Conservation (phyloP, 1,140 invertebrate species). For the Adelges cooleyi region DNA sequence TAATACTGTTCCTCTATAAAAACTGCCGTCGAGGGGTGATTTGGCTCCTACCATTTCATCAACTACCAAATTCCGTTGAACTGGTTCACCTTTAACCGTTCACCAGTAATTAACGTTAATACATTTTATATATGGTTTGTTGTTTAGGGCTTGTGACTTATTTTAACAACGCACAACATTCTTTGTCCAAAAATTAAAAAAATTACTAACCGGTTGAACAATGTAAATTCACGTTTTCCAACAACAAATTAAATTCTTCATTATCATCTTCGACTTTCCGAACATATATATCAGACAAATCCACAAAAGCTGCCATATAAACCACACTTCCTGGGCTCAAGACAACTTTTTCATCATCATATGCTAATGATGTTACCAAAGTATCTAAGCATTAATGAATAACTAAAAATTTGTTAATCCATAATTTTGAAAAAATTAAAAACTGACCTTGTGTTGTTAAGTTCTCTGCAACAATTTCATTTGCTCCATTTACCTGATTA, state of each 20-base stretch:
- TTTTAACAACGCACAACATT: too few relatives aligned
- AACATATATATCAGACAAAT: slow-evolving; percentile 3
- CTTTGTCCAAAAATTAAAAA: too few relatives aligned
- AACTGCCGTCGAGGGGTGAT: not conserved
- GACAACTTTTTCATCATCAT: not conserved
- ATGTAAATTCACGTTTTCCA: not conserved
- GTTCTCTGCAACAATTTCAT: too few relatives aligned
- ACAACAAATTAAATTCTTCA: slow-evolving; percentile 7
- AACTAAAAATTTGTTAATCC: too few relatives aligned
- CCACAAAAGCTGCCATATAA: slow-evolving; percentile 1
- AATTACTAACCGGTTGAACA: slow-evolving; percentile 5
- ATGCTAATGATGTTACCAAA: not conserved
- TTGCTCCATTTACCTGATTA: not conserved
- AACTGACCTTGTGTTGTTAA: too few relatives aligned
- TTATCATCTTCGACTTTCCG: slow-evolving; percentile 1
- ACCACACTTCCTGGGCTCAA: not conserved
- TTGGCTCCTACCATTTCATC: slow-evolving; percentile 9
- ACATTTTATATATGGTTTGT: too few relatives aligned
- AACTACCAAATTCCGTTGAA: not conserved
- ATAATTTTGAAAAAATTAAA: too few relatives aligned
- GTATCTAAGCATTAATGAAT: too few relatives aligned
- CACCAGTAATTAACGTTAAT: too few relatives aligned
- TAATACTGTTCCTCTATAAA: slow-evolving; percentile 15
- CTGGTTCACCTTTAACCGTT: too few relatives aligned
- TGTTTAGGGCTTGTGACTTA: too few relatives aligned